These are phyloP conservation scores for Tenebrio molitor DNA, from an alignment of 1,140 invertebrate genomes.

Conservation along the genomic window DNA sequence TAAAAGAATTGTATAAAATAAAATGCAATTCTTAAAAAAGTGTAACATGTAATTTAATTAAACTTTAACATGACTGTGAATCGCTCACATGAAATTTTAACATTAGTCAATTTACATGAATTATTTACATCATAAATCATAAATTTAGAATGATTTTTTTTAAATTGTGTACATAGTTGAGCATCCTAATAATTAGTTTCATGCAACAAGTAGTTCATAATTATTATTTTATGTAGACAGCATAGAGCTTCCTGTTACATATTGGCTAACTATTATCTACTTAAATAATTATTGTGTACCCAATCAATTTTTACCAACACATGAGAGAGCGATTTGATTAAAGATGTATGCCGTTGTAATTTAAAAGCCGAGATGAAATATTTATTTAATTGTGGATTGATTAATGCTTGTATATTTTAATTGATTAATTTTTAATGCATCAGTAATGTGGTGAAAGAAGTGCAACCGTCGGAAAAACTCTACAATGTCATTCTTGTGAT, in stretches of 20 bases:
- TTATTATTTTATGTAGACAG: slow-evolving; percentile 32
- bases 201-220: slow-evolving; percentile 36
- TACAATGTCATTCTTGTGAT: too few relatives aligned
- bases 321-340: too few relatives aligned
- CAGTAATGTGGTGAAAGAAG: too few relatives aligned
- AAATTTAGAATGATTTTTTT: slow-evolving; percentile 11
- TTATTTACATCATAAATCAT: slow-evolving; percentile 5
- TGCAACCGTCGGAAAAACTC: too few relatives aligned
- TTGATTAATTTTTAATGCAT: too few relatives aligned
- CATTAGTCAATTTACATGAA: background rate
- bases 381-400: too few relatives aligned
- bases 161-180: slow-evolving; percentile 10
- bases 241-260: slow-evolving; percentile 16
- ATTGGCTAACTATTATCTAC: background rate
- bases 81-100: background rate
- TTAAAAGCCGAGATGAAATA: too few relatives aligned
- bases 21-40: too few relatives aligned
- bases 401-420: too few relatives aligned
- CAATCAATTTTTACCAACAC: background rate
- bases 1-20: too few relatives aligned
- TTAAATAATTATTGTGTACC: background rate
- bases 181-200: slow-evolving; percentile 17
- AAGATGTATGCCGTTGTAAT: background rate
- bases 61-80: background rate
- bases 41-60: too few relatives aligned